Evolutionary conservation across 2,797 vertebrate genomes (phyloP), one percentile per base, ranked within the genome.

Genomic region (Etheostoma nigrum): DNA sequence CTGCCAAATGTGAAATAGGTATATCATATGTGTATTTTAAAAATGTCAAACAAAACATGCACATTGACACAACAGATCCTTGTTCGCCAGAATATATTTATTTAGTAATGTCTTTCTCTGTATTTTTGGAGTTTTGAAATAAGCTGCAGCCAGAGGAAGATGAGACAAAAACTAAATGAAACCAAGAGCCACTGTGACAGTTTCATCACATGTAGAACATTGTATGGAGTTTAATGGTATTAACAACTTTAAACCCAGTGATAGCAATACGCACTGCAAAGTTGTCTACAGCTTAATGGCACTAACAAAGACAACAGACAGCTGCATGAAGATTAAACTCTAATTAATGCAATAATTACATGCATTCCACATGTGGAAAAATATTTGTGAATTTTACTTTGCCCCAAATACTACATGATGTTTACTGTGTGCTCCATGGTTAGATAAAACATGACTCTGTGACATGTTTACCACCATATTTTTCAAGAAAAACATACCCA

Each of bases 191-290:
- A 7, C 58, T 57, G 45, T 72, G 85, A 87, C 82, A 74, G 57
- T 68, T 78, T 83, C 60, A 40, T 88, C 79, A 80, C 44, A 66
- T 69, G 54, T 23, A 44, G 23, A 42, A 61, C 9, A 78, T 67
- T 84, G 85, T 74, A 85, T 84, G 67, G 57, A 67, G 48, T 72
- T 77, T 87, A 84, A 83, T 85, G 67, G 79, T 72, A 81, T 78
- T 61, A 83, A 48, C 60, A 80, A 78, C 85, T 85, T 81, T 89
- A 57, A 89, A 86, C 77, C 47, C 78, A 69, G 57, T 23, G 52
- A 73, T 71, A 19, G 72, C 23, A 68, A 25, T 76, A 78, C 71
- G 75, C 58, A 40, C 21, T 60, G 54, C 63, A 55, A 79, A 80
- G 61, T 51, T 79, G 71, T 79, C 5, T 55, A 51, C 33, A 72